A percentile compares a stretch with the other conserved stretches of the same genome.
Conservation (phyloP, 2,888 invertebrate species). For the Yponomeuta plumbellus region DNA sequence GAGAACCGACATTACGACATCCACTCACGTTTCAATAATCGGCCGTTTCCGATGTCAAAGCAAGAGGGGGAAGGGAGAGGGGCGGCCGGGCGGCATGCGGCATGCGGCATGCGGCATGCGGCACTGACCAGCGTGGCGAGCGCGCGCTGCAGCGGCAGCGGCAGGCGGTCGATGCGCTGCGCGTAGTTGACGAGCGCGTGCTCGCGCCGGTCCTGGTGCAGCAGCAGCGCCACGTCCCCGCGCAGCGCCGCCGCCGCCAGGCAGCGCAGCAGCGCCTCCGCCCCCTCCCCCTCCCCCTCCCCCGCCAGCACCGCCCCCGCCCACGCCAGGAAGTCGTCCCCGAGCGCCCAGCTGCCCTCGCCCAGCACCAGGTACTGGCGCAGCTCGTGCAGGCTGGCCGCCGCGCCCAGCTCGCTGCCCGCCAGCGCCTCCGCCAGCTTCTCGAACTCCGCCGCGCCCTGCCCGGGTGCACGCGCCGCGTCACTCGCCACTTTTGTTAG, state of each 20-base stretch:
- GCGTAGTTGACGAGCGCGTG: slow-evolving; percentile 94
- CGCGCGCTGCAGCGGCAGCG: slow-evolving; percentile 85
- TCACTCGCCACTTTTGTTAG: too few species aligned
- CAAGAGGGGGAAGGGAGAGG: too few species aligned
- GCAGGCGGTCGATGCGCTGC: slow-evolving; percentile 84
- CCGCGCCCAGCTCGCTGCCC: slow-evolving; percentile 82
- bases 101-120: too few species aligned
- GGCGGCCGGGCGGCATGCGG: too few species aligned
- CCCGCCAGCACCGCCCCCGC: slow-evolving; percentile 35
- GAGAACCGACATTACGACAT: too few species aligned
- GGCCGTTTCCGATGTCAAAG: too few species aligned
- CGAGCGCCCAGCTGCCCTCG: slow-evolving; percentile 94
- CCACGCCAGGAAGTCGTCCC: slow-evolving; percentile 86
- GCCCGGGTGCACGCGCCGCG: slow-evolving; percentile 23
- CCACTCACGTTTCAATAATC: too few species aligned
- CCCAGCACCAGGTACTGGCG: slow-evolving; percentile 91
- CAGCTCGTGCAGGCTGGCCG: slow-evolving; percentile 87
- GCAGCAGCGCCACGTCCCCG: slow-evolving; percentile 90
- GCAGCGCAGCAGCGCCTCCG: slow-evolving; percentile 78
- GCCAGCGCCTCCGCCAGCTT: slow-evolving; percentile 81
- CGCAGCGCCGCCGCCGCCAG: slow-evolving; percentile 87
- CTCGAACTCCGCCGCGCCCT: slow-evolving; percentile 86
- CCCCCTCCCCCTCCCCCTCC: slow-evolving; percentile 76
- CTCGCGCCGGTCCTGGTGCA: slow-evolving; percentile 93
- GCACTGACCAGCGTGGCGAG: slow-evolving; percentile 85